Evolutionary conservation across 2,797 vertebrate species (phyloP), one percentile per base, ranked within the genome.

Genomic region (Xyrichtys novacula): DNA sequence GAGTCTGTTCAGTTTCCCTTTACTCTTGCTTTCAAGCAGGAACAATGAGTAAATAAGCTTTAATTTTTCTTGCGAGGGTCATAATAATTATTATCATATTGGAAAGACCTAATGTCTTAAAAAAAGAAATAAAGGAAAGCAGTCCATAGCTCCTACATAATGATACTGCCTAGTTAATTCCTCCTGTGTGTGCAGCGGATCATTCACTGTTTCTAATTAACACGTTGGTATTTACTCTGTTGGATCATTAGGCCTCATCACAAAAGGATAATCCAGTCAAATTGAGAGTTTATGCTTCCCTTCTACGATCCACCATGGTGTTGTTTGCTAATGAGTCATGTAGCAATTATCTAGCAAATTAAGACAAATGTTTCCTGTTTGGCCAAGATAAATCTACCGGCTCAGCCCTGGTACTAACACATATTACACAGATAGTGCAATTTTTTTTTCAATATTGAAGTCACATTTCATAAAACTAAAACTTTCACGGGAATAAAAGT

Each of bases 201-300:
- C 87, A 91, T 90, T 87, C 78, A 78, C 81, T 85, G 77, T 92
- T 93, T 91, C 91, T 94, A 94, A 95, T 95, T 95, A 95, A 92
- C 91, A 93, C 88, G 52, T 81, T 93, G 92, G 89, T 94, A 93
- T 95, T 95, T 94, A 92, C 88, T 91, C 90, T 92, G 89, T 83
- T 91, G 87, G 90, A 93, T 92, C 88, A 92, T 93, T 93, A 93
- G 74, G 88, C 86, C 88, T 92, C 81, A 87, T 91, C 92, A 92
- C 91, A 91, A 89, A 92, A 91, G 83, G 83, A 92, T 94, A 93
- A 94, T 94, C 93, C 91, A 83, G 85, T 84, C 73, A 93, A 93
- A 94, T 93, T 90, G 72, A 88, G 85, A 92, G 90, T 93, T 92
- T 94, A 90, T 89, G 84, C 78, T 86, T 85, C 66, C 83, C 86